phyloP scores from a whole-genome alignment of 2,797 vertebrate species.

The Hapalemur alaotrensis region DNA sequence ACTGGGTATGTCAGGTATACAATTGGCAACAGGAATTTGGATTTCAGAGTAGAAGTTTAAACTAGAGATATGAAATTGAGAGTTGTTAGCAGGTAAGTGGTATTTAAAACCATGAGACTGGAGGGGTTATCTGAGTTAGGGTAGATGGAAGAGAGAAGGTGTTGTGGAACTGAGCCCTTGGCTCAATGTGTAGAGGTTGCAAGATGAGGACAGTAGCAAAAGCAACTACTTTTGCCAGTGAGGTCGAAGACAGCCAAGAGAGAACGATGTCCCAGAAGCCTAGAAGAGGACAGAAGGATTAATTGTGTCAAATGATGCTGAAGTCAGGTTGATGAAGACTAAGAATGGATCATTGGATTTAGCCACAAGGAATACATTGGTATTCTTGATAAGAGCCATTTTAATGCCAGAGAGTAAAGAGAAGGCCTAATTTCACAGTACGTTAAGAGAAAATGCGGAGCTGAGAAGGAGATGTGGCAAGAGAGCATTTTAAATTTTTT shows the following conservation, averaged over 20 bases:
- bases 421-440: neutral
- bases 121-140: neutral
- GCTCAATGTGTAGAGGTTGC: fast-evolving
- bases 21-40: neutral
- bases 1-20: neutral
- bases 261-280: neutral
- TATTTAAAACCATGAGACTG: neutral
- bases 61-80: neutral
- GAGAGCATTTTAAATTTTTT: neutral
- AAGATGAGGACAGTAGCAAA: neutral
- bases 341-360: neutral
- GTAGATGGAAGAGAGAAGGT: neutral
- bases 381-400: neutral
- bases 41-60: neutral
- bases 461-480: neutral
- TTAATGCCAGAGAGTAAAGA: neutral
- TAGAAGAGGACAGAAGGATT: too few species aligned
- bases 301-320: neutral
- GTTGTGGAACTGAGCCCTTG: neutral
- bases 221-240: neutral
- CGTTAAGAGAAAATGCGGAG: neutral
- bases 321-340: neutral
- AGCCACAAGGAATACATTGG: neutral
- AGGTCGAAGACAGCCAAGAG: neutral
- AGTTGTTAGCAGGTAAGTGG: neutral